A percentile compares a stretch with the other conserved stretches of the same genome.
phyloP scores from a whole-genome alignment of 1,140 invertebrate genomes.

The Ostrea denselamellosa region DNA sequence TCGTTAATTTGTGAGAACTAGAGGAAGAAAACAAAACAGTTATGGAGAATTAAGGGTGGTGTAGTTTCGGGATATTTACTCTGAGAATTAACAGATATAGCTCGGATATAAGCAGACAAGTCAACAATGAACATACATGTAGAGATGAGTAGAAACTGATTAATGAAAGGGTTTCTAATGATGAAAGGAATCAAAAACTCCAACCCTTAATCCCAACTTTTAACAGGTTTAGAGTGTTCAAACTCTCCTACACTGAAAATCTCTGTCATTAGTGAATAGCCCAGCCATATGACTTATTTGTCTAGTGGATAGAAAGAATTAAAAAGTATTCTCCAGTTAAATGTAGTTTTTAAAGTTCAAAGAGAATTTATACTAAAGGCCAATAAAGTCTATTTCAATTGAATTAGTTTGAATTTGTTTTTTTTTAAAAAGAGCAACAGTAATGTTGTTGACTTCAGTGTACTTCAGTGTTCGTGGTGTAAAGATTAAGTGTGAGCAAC shows the following conservation, averaged over 20 bases:
- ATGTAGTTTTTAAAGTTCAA: not conserved
- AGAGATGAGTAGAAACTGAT: not conserved
- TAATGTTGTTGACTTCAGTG: too few relatives aligned
- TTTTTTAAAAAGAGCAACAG: too few relatives aligned
- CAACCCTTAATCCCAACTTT: not conserved
- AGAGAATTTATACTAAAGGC: not conserved
- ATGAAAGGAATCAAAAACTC: not conserved
- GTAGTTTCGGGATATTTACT: not conserved
- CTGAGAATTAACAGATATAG: slow-evolving; percentile 20
- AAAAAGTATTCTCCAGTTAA: not conserved
- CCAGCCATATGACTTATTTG: not conserved
- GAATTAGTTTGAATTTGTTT: too few relatives aligned
- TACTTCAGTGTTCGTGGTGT: not conserved
- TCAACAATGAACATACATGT: not conserved
- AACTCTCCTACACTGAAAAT: not conserved
- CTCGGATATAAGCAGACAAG: not conserved
- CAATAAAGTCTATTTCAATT: too few relatives aligned
- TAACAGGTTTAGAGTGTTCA: not conserved
- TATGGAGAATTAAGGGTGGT: not conserved
- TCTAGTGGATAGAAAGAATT: not conserved
- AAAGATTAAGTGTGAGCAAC: not conserved
- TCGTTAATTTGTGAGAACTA: too few relatives aligned
- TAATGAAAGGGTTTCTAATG: not conserved
- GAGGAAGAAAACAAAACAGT: not conserved
- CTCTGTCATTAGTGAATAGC: not conserved